phyloP scores from a whole-genome alignment of 2,113 vertebrate species.

The Egretta garzetta region DNA sequence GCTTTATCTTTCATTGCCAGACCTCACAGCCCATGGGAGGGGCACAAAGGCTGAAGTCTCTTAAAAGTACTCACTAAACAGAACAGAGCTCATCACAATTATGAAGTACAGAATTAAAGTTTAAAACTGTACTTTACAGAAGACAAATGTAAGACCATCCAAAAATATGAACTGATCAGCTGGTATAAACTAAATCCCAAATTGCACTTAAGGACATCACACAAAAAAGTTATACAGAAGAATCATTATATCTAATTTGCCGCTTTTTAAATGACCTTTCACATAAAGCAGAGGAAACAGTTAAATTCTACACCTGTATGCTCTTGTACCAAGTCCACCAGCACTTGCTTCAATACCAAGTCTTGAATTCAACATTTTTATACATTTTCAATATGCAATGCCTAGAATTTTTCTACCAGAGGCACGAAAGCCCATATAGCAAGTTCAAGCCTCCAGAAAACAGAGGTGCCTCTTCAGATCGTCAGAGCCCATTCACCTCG shows the following conservation, averaged over 20 bases:
- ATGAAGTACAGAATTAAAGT: background rate
- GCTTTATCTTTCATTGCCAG: constrained; percentile 72
- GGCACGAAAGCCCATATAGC: background rate
- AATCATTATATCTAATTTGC: background rate
- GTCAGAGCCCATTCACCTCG: background rate
- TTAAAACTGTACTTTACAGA: background rate
- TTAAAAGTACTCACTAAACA: background rate
- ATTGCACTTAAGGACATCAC: background rate
- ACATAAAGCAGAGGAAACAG: background rate
- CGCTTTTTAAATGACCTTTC: background rate
- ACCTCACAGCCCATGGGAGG: background rate
- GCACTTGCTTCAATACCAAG: background rate
- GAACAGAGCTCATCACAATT: background rate
- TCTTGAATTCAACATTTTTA: background rate
- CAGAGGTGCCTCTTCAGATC: background rate
- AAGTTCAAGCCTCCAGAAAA: background rate
- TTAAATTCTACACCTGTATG: background rate
- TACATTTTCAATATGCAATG: background rate
- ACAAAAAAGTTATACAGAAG: background rate
- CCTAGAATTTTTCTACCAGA: background rate
- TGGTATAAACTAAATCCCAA: background rate
- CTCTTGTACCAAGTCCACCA: background rate
- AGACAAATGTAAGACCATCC: background rate
- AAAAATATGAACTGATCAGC: background rate
- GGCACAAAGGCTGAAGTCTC: background rate